Evolutionary conservation across 2,888 invertebrate genomes (phyloP), one percentile per base, ranked within the genome.

Genomic region (Torymus aiolomorphi): DNA sequence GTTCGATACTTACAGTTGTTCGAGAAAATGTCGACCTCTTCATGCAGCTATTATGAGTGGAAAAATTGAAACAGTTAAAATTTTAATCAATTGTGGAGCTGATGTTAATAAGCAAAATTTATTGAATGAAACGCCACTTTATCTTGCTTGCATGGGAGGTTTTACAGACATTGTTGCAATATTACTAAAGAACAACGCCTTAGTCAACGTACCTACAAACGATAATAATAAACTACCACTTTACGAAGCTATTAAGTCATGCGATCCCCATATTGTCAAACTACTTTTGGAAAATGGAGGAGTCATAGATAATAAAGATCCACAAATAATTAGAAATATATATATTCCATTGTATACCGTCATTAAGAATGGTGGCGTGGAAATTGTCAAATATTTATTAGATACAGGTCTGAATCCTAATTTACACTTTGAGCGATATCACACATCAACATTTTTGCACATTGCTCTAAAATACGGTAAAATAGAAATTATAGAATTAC

Each of bases 401-500:
- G 42, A 42, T 8, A 8, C 42, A 8, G 42, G 42, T 42, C 42
- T 42, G 8, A 8, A 8, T 42, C 42, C 8, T 42, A 1, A 42
- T 42, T 8, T 42, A 42, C 0, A 42, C 42, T 1, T 0, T 42
- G 42, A 42, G 8, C 8, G 5, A 42, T 10, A 42, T n/a, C n/a
- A n/a, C n/a, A n/a, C n/a, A n/a, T n/a, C n/a, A n/a, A n/a, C n/a
- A n/a, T 42, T 42, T 1, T 42, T 42, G 8, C 5, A 42, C 0
- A 42, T 10, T 42, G 42, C 42, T 8, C 8, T 42, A 8, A 8
- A 1, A 42, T 8, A 1, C 42, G 1, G 1, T 42, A 42, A 75
- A 61, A 24, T 71, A 24, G 52, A 70, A n/a, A 78, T 81, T 20
- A 18, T 81, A 24, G 20, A 80, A 42, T 42, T 81, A 49, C 59